phyloP scores from a whole-genome alignment of 2,113 vertebrate genomes.

The Python bivittatus region DNA sequence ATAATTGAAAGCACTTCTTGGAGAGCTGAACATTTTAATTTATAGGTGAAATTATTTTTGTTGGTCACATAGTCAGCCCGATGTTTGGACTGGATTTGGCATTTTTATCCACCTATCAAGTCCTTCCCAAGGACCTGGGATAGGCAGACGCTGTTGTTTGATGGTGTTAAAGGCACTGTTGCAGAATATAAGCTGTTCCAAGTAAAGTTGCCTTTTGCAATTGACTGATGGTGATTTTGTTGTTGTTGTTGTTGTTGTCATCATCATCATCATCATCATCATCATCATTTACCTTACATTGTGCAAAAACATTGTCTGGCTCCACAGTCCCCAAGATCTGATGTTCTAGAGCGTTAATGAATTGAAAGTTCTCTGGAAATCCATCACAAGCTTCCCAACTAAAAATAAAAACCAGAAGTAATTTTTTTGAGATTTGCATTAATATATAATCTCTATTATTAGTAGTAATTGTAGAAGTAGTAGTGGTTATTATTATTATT shows the following conservation, averaged over 20 bases:
- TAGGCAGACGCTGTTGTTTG: no score
- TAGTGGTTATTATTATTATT: no score
- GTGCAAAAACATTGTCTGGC: constrained; percentile 45
- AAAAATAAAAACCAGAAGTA: constrained; percentile 22
- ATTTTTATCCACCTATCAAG: no score
- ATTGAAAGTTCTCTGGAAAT: constrained; percentile 42
- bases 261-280: neutral
- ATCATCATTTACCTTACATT: constrained; percentile 49
- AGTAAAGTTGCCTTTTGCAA: no score
- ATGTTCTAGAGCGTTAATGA: constrained; percentile 11
- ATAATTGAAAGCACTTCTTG: no score
- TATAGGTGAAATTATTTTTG: neutral
- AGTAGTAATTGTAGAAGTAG: neutral
- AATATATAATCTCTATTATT: neutral
- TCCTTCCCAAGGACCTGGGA: neutral
- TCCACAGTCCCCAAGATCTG: constrained; percentile 47
- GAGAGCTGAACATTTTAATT: neutral
- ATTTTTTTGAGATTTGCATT: neutral
- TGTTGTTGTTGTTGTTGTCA: no score
- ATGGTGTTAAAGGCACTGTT: no score
- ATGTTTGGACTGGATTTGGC: no score
- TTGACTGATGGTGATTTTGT: no score
- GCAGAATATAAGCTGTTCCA: no score
- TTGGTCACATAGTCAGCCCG: no score
- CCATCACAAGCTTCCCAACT: constrained; percentile 58